Evolutionary conservation across 2,113 vertebrate species (phyloP), one percentile per base, ranked within the genome.

Genomic region (Passerina amoena): DNA sequence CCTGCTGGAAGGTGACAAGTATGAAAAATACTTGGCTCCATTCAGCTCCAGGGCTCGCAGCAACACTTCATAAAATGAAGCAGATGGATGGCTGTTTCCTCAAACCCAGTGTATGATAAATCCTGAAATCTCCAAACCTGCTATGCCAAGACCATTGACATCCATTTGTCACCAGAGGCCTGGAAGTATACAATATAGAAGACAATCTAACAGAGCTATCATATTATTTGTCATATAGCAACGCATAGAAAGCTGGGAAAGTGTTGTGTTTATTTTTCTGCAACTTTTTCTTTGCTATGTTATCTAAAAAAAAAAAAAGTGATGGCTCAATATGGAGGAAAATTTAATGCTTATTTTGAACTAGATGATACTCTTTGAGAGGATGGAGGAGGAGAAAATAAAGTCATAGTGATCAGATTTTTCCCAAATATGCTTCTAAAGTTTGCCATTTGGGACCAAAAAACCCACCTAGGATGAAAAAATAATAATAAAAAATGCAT

Each of bases 221-320:
- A 10, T 47, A 64, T 56, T 53, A 65, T 19, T n/a, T 76, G 40
- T 44, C 28, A 30, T 40, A 65, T 44, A 65, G 35, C 12, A 4
- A 76, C 0, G 0, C 37, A 65, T 6, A 90, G 37, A 17, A 63
- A 83, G 64, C 3, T 3, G 15, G 4, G 12, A 35, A 50, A 13
- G 20, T 57, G 17, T n/a, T 61, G 17, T 75, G 33, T 59, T 86
- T 94, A 17, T 84, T 93, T 86, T 82, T 64, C 35, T 76, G 53
- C 35, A 79, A 48, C 11, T 93, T 68, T 9, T 4, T 69, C 17
- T 95, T 78, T 48, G 2, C 15, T n/a, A 10, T 14, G 4, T 47
- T 75, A 4, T 53, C 27, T n/a, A 75, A 71, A 38, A 38, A 51
- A 37, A 51, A 45, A 69, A 35, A 69, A 31, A 11, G 3, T 9